Evolutionary conservation across 2,888 invertebrate genomes (phyloP).

Genomic region (Orchesellides sinensis): DNA sequence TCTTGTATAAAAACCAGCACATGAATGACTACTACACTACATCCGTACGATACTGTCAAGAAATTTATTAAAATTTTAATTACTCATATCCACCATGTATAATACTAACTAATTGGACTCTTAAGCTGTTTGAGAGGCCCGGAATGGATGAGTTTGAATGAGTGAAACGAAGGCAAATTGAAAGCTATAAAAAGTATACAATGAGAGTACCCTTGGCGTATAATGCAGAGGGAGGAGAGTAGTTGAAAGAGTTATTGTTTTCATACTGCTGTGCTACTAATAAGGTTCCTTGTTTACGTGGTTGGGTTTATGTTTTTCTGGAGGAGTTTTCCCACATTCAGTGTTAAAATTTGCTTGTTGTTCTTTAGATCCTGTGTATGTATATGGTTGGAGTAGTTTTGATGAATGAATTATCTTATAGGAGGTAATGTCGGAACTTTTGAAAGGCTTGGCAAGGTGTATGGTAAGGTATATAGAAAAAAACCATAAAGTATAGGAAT

Average conservation of each 20-base stretch:
- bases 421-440: conserved; percentile 15
- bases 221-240: background rate
- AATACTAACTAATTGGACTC: conserved; percentile 69
- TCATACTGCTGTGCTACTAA: conserved; percentile 21
- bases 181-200: conserved; percentile 45
- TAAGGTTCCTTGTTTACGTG: conserved; percentile 43
- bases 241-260: conserved; percentile 32
- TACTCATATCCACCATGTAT: conserved; percentile 63
- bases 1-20: background rate
- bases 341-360: background rate
- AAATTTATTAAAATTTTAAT: conserved; percentile 72
- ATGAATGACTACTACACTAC: background rate
- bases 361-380: background rate
- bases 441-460: conserved; percentile 1
- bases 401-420: conserved; percentile 41
- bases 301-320: conserved; percentile 46
- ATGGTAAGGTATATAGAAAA: conserved; percentile 3
- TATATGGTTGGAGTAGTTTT: background rate
- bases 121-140: conserved; percentile 45
- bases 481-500: background rate
- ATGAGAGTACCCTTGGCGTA: background rate
- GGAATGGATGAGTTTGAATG: conserved; percentile 46
- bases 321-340: conserved; percentile 27
- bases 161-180: conserved; percentile 40
- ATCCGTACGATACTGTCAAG: conserved; percentile 49